These are phyloP conservation scores for Xestia rhomboidea DNA, from an alignment of 2,888 invertebrate genomes.

Conservation along the genomic window DNA sequence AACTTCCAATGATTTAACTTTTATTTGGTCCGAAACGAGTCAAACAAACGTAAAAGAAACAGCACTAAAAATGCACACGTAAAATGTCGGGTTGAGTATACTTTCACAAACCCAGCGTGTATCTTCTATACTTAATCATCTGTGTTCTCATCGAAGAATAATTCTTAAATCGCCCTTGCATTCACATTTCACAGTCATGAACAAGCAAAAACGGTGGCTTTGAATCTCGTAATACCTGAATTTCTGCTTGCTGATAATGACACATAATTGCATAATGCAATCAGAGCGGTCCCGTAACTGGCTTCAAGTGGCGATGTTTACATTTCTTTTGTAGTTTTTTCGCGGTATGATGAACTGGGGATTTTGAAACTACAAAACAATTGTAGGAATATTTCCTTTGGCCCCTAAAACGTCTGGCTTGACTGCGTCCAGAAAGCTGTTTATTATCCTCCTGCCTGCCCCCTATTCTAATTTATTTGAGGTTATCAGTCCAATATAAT, in stretches of 20 bases:
- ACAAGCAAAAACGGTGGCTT: conserved; percentile 33
- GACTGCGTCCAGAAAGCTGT: background rate
- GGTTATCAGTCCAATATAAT: no score
- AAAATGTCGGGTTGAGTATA: background rate
- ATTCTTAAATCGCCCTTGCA: background rate
- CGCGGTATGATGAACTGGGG: background rate
- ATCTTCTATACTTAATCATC: background rate
- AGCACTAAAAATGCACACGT: background rate
- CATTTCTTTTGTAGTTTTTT: conserved; percentile 5
- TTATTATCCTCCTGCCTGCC: background rate
- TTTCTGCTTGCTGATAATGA: conserved; percentile 48
- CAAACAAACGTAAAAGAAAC: background rate
- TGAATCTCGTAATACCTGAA: conserved; percentile 49
- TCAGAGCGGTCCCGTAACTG: conserved; percentile 3
- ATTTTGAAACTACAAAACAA: background rate
- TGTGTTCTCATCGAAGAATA: conserved; percentile 10
- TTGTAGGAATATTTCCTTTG: background rate
- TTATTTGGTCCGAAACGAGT: conserved; percentile 3
- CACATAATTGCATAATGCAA: conserved; percentile 51
- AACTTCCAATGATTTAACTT: background rate
- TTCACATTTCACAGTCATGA: background rate
- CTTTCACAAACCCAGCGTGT: background rate
- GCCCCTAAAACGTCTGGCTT: background rate
- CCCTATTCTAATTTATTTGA: background rate
- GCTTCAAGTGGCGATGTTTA: conserved; percentile 6